phyloP scores from a whole-genome alignment of 2,797 vertebrate genomes.

The Choloepus didactylus region DNA sequence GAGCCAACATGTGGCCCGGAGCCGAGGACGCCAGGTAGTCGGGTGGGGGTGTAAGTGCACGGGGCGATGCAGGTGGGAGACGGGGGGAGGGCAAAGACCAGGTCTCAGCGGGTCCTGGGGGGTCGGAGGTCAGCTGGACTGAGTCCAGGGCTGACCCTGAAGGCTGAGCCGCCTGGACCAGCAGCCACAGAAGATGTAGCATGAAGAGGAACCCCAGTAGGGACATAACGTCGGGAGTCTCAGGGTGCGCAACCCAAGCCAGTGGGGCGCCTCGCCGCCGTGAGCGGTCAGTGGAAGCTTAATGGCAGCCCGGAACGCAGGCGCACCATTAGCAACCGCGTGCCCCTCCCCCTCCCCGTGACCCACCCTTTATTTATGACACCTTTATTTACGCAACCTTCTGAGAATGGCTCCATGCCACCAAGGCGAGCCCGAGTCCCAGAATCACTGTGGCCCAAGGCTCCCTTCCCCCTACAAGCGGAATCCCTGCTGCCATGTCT shows the following conservation, averaged over 20 bases:
- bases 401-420: not conserved
- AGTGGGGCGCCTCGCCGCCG: not conserved
- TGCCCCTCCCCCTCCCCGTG: not conserved
- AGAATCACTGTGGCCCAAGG: no score
- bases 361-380: not conserved
- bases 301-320: accelerated
- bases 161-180: not conserved
- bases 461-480: not conserved
- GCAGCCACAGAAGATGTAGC: no score
- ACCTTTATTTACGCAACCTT: not conserved
- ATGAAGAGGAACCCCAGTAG: not conserved
- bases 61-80: not conserved
- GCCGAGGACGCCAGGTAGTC: not conserved
- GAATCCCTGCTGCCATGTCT: not conserved
- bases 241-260: not conserved
- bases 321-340: not conserved
- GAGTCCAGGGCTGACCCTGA: not conserved
- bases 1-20: not conserved
- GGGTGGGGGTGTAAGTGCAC: accelerated
- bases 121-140: not conserved
- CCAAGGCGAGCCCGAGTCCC: not conserved
- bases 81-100: not conserved
- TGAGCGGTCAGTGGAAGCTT: no score
- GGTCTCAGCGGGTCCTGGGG: accelerated
- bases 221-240: not conserved